These are phyloP conservation scores for Caenorhabditis afra DNA, from an alignment of 2,888 invertebrate genomes.

Conservation along the genomic window DNA sequence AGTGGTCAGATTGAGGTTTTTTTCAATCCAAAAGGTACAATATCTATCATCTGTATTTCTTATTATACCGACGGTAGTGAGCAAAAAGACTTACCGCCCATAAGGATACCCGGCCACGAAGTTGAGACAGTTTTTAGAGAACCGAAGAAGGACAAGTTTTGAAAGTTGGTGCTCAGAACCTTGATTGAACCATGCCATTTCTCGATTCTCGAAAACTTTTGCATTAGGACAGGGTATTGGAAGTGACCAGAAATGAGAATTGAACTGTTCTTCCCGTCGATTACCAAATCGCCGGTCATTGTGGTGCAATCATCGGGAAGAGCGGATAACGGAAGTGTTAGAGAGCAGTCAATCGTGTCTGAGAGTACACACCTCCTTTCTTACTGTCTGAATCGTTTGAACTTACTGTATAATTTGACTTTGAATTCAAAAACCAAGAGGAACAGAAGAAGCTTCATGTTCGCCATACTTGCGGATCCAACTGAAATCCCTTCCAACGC, in stretches of 20 bases:
- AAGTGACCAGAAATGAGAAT: neutral
- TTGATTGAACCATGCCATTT: conserved; percentile 25
- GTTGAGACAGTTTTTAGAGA: conserved; percentile 6
- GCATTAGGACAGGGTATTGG: neutral
- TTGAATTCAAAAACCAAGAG: no score
- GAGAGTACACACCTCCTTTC: neutral
- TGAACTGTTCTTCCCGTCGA: conserved; percentile 7
- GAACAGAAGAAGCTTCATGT: no score
- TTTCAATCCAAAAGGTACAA: conserved; percentile 14
- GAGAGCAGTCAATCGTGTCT: conserved; percentile 1
- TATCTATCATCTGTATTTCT: neutral
- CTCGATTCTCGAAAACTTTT: conserved; percentile 6
- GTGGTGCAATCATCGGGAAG: conserved; percentile 28
- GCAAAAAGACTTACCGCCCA: neutral
- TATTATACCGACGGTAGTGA: no score
- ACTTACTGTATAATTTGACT: no score
- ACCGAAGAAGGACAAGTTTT: conserved; percentile 17
- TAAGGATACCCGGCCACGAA: conserved; percentile 2
- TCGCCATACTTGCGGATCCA: no score
- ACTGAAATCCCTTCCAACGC: neutral
- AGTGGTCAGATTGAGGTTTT: conserved; percentile 4
- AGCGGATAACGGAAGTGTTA: conserved; percentile 6
- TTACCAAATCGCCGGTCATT: conserved; percentile 14
- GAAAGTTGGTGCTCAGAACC: conserved; percentile 21
- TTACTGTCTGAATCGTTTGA: no score